Percentiles rank a stretch among this genome's conserved stretches.
Conservation (phyloP, 2,888 invertebrate genomes). For the Orchesellides sinensis region DNA sequence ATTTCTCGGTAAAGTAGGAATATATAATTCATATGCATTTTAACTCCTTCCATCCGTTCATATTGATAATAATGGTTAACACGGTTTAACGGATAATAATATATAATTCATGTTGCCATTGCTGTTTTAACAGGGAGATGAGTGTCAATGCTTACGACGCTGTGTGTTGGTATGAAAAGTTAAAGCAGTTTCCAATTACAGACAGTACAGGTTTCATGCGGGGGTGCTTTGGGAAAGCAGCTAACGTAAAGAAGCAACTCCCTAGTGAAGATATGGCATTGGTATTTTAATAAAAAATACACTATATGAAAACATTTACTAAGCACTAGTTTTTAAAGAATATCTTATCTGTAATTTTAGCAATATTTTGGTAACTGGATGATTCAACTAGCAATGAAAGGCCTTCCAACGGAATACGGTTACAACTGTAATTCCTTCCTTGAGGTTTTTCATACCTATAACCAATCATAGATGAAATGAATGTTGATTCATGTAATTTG, state of each 20-base stretch:
- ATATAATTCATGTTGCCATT: no score
- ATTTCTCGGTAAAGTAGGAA: no score
- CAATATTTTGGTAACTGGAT: slow-evolving; percentile 47
- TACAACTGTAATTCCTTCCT: neutral
- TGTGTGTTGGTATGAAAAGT: slow-evolving; percentile 42
- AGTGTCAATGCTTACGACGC: neutral
- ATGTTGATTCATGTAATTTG: no score
- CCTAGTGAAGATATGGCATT: neutral
- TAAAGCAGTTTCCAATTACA: slow-evolving; percentile 8
- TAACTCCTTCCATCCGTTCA: no score
- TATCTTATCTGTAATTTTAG: no score
- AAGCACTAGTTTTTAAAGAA: no score
- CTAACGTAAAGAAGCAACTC: neutral
- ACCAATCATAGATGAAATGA: no score
- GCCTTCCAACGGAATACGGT: slow-evolving; percentile 10
- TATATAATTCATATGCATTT: no score
- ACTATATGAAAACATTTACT: neutral
- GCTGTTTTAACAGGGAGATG: no score
- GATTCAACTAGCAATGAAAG: neutral
- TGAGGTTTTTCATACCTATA: no score
- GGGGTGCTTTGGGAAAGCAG: neutral
- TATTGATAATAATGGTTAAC: no score
- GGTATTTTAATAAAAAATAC: neutral
- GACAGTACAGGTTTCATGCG: neutral
- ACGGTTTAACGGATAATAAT: no score